Percentiles rank a stretch among this genome's conserved stretches.
Evolutionary conservation across 1,140 invertebrate species (phyloP).

Genomic region (Diachasmimorpha longicaudata): DNA sequence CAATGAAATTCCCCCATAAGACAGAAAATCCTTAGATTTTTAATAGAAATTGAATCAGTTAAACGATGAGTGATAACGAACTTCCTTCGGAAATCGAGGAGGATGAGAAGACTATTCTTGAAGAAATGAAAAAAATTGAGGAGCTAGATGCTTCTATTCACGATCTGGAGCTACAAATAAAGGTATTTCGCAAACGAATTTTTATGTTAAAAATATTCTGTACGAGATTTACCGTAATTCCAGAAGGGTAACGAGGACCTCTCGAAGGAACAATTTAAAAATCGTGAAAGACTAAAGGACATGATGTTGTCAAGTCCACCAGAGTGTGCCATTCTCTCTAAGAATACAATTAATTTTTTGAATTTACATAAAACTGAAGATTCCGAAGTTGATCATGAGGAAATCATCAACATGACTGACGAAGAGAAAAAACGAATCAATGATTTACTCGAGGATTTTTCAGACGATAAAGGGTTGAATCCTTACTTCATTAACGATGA

Average conservation of each 20-base stretch:
- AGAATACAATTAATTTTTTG: conserved; percentile 35
- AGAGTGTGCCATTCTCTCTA: conserved; percentile 22
- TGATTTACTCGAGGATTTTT: not conserved
- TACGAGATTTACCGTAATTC: not conserved
- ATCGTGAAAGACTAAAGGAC: conserved; percentile 33
- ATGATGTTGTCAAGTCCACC: conserved; percentile 19
- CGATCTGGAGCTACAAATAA: conserved; percentile 26
- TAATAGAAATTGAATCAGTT: too few relatives aligned
- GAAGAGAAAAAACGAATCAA: conserved; percentile 12
- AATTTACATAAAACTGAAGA: conserved; percentile 22
- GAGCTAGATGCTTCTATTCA: conserved; percentile 32
- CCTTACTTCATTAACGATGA: not conserved
- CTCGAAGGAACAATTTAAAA: conserved; percentile 25
- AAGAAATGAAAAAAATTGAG: conserved; percentile 28
- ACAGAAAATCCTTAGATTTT: too few relatives aligned
- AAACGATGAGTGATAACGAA: not conserved
- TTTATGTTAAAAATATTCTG: not conserved
- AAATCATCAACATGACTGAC: not conserved
- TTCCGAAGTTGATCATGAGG: not conserved
- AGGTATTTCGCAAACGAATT: conserved; percentile 28
- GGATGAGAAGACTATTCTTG: not conserved
- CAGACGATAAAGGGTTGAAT: not conserved
- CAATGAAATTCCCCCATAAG: not conserved
- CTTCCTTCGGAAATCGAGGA: not conserved
- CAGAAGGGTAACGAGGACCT: conserved; percentile 27